A percentile compares a stretch with the other conserved stretches of the same genome.
Evolutionary conservation across 2,888 invertebrate species (phyloP).

Genomic region (Deladenus siricidicola): DNA sequence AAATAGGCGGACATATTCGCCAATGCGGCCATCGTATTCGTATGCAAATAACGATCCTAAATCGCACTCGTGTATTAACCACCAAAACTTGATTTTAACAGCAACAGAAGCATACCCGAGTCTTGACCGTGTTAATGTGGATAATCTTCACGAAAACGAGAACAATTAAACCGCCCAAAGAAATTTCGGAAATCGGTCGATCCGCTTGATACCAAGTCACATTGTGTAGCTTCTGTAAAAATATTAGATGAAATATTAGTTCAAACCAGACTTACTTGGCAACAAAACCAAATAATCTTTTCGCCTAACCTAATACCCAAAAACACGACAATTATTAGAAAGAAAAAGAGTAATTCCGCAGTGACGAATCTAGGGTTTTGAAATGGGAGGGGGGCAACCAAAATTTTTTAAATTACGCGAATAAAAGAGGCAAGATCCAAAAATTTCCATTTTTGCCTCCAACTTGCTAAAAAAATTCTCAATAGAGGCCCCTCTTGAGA

Average conservation of each 20-base stretch:
- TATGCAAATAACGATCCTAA: slow-evolving; percentile 71
- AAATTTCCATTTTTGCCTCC: background rate
- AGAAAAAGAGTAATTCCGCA: too few species aligned
- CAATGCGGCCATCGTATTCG: slow-evolving; percentile 91
- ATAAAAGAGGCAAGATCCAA: too few species aligned
- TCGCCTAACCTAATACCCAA: too few species aligned
- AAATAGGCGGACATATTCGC: slow-evolving; percentile 95
- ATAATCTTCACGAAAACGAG: slow-evolving; percentile 89
- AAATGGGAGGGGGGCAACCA: too few species aligned
- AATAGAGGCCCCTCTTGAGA: background rate
- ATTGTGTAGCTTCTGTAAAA: slow-evolving; percentile 72
- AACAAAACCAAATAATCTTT: too few species aligned
- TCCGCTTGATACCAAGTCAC: slow-evolving; percentile 84
- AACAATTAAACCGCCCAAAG: slow-evolving; percentile 83
- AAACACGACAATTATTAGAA: too few species aligned
- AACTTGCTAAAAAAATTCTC: too few species aligned
- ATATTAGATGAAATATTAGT: too few species aligned
- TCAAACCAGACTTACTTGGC: too few species aligned
- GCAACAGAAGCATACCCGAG: slow-evolving; percentile 62
- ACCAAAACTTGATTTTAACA: background rate
- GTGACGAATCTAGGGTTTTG: too few species aligned
- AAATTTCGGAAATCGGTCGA: slow-evolving; percentile 78
- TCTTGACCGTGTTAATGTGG: slow-evolving; percentile 92
- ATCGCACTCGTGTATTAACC: slow-evolving; percentile 7
- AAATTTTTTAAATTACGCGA: too few species aligned